These are phyloP conservation scores for Eubasilissa regina DNA, from an alignment of 1,140 invertebrate species.

Conservation along the genomic window DNA sequence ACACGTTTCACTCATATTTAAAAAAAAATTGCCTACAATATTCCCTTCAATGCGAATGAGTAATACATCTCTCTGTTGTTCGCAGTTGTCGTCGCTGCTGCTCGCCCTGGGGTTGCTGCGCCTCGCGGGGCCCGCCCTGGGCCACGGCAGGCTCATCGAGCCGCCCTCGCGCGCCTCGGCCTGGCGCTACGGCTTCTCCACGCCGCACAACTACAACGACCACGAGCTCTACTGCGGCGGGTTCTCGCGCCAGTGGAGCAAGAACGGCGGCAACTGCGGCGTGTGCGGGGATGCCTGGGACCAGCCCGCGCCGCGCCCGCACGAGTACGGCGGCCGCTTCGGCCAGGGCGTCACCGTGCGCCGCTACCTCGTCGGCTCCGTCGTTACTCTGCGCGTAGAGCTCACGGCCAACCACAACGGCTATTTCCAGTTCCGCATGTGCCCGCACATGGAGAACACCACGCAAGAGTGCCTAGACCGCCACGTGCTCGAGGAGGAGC, in stretches of 20 bases:
- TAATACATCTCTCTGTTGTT: not conserved
- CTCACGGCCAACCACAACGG: conserved; percentile 87
- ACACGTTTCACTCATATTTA: too few relatives aligned
- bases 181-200: conserved; percentile 85
- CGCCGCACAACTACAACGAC: conserved; percentile 89
- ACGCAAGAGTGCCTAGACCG: conserved; percentile 85
- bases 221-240: conserved; percentile 93
- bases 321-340: conserved; percentile 90
- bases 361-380: conserved; percentile 78
- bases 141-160: conserved; percentile 87
- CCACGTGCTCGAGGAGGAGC: conserved; percentile 73
- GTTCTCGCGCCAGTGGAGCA: conserved; percentile 83
- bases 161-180: conserved; percentile 88
- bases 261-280: conserved; percentile 86
- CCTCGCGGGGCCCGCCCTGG: conserved; percentile 49
- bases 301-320: conserved; percentile 78
- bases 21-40: too few relatives aligned
- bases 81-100: conserved; percentile 3
- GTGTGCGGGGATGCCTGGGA: conserved; percentile 92
- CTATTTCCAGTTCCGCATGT: conserved; percentile 91
- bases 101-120: conserved; percentile 1
- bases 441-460: conserved; percentile 76
- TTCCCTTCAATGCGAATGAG: too few relatives aligned
- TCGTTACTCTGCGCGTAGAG: conserved; percentile 83
- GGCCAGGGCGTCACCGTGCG: conserved; percentile 86